Base-by-base conservation (phyloP, 2,888 invertebrate species). In the Erebia aethiops region DNA sequence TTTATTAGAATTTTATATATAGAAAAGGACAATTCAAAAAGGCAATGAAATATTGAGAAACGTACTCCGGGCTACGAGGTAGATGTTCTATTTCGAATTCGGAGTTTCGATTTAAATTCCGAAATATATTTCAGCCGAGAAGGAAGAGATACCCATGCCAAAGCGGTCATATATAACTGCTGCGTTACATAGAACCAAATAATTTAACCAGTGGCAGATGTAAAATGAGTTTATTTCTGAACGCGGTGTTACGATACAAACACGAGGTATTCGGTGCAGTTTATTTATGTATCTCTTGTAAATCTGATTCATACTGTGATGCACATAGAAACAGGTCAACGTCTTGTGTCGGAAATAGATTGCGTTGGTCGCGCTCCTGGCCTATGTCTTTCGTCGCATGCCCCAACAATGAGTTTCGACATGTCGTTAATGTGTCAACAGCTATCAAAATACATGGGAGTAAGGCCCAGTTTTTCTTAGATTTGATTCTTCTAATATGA, bases 361-460 rank as follows among this genome's bases (percentile, higher is more conserved):
- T 77, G 78, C 78, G 83, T 81, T 82, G 82, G 80, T 80, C 82
- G 80, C 78, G 84, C 81, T 84, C 84, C 87, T 91, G 92, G 87
- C 81, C 85, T 82, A 81, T 86, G 87, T 91, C 89, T 89, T 80
- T 92, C 91, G 82, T 84, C 91, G 84, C 80, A 78, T 79, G 83
- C 86, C 84, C 88, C 84, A 87, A 85, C 86, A 83, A 88, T 87
- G 85, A 83, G 82, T 86, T 86, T 84, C 82, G 84, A 87, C 86
- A 86, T 87, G 83, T 88, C 90, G 84, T 92, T 88, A 89, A 91
- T 85, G 84, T 89, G 89, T 92, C 91, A 90, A 86, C 89, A 81
- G 84, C 87, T 87, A 90, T 92, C 89, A 83, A 88, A 87, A 84
- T 72, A 62, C 67, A 43, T 66, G 65, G 14, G 41, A 41, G 41